A percentile compares a stretch with the other conserved stretches of the same genome.
phyloP scores from a whole-genome alignment of 2,888 invertebrate species.

The Hemistola chrysoprasaria region DNA sequence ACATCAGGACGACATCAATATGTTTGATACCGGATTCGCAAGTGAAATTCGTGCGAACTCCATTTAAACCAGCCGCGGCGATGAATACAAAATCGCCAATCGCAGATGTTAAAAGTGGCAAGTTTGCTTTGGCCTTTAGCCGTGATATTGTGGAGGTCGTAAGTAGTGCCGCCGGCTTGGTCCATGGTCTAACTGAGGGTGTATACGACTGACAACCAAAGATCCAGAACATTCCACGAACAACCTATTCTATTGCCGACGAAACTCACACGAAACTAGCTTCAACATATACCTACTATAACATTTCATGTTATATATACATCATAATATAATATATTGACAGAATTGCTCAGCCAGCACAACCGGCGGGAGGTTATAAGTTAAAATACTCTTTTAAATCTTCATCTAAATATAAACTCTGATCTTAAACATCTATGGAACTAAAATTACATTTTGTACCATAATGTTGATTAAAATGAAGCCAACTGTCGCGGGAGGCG shows the following conservation, averaged over 20 bases:
- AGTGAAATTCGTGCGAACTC: too few relatives aligned
- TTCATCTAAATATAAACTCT: conserved; percentile 72
- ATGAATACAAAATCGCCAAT: too few relatives aligned
- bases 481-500: conserved; percentile 49
- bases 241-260: conserved; percentile 48
- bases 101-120: too few relatives aligned
- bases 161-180: too few relatives aligned
- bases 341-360: conserved; percentile 36
- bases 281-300: conserved; percentile 56
- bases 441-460: conserved; percentile 79
- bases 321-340: conserved; percentile 50
- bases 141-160: too few relatives aligned
- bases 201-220: conserved; percentile 32
- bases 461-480: conserved; percentile 69
- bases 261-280: conserved; percentile 56
- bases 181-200: too few relatives aligned
- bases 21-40: too few relatives aligned
- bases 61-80: too few relatives aligned
- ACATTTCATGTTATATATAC: conserved; percentile 51
- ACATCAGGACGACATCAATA: too few relatives aligned
- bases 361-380: conserved; percentile 47
- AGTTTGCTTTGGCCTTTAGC: too few relatives aligned
- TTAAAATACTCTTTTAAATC: conserved; percentile 39
- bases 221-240: conserved; percentile 11
- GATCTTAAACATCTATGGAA: conserved; percentile 75